Evolutionary conservation across 30 jellyfish, hydroid and myxozoan species (phyloP).

Genomic region (Turritopsis rubra): DNA sequence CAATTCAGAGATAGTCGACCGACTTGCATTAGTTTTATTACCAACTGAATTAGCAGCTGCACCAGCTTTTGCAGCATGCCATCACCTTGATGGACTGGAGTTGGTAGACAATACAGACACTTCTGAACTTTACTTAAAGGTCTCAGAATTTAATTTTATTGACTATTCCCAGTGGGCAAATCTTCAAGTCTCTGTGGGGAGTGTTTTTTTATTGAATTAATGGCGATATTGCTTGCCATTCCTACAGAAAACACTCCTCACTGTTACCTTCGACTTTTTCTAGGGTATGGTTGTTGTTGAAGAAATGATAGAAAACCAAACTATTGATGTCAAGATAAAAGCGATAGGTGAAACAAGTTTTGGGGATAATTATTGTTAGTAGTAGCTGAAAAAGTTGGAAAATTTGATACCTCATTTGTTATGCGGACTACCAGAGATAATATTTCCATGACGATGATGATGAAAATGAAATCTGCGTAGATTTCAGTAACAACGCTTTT

Average conservation of each 20-base stretch:
- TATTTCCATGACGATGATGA: too few relatives aligned
- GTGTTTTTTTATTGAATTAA: too few relatives aligned
- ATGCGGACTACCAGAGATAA: too few relatives aligned
- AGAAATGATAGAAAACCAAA: constrained; percentile 8
- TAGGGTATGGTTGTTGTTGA: not conserved
- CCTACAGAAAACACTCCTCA: too few relatives aligned
- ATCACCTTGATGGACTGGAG: constrained; percentile 8
- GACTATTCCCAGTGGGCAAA: too few relatives aligned
- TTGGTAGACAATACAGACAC: not conserved
- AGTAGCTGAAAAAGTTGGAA: too few relatives aligned
- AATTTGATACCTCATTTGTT: too few relatives aligned
- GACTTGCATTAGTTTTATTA: not conserved
- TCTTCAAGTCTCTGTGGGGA: too few relatives aligned
- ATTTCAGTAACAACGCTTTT: too few relatives aligned
- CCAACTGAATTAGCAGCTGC: not conserved
- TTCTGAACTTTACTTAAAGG: constrained; percentile 10
- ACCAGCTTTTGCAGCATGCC: constrained; percentile 7
- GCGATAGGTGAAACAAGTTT: not conserved
- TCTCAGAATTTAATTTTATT: not conserved
- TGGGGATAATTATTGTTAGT: too few relatives aligned
- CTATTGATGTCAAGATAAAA: not conserved
- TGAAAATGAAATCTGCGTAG: too few relatives aligned
- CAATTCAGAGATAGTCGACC: not conserved
- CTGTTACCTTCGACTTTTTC: not conserved
- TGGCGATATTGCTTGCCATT: too few relatives aligned